These are phyloP conservation scores for Sinohyriopsis cumingii DNA, from an alignment of 2,888 invertebrate genomes.

Conservation along the genomic window DNA sequence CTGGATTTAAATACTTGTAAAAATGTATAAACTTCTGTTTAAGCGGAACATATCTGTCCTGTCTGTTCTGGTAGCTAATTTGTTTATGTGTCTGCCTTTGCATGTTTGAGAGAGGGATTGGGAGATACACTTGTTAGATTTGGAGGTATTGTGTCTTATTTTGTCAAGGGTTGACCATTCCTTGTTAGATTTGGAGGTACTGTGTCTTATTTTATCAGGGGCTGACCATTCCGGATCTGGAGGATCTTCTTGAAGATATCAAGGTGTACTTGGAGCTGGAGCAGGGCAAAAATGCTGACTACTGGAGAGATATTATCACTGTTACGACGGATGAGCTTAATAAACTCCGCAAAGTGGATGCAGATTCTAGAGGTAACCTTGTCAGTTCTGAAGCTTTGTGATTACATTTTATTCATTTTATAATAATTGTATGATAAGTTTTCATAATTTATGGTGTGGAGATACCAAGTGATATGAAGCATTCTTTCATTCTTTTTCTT, in stretches of 20 bases:
- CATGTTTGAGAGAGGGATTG: background rate
- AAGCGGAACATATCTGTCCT: background rate
- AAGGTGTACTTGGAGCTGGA: conserved; percentile 91
- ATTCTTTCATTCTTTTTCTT: no score
- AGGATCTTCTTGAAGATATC: conserved; percentile 96
- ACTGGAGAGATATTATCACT: conserved; percentile 96
- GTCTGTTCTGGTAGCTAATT: background rate
- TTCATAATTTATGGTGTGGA: no score
- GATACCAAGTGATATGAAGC: no score
- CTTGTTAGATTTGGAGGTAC: background rate
- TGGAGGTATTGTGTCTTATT: conserved; percentile 5
- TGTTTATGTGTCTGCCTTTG: background rate
- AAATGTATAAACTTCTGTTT: no score
- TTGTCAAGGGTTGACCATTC: conserved; percentile 79
- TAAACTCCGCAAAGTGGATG: conserved; percentile 85
- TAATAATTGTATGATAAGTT: no score
- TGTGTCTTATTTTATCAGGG: conserved; percentile 71
- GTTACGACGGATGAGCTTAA: conserved; percentile 92
- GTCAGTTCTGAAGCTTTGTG: no score
- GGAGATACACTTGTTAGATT: no score
- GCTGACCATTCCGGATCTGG: conserved; percentile 89
- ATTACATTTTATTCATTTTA: no score
- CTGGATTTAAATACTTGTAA: no score
- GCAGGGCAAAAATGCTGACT: conserved; percentile 87
- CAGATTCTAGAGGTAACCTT: conserved; percentile 48